Conservation (phyloP, 1,140 invertebrate species). For the Meloidogyne hapla region DNA sequence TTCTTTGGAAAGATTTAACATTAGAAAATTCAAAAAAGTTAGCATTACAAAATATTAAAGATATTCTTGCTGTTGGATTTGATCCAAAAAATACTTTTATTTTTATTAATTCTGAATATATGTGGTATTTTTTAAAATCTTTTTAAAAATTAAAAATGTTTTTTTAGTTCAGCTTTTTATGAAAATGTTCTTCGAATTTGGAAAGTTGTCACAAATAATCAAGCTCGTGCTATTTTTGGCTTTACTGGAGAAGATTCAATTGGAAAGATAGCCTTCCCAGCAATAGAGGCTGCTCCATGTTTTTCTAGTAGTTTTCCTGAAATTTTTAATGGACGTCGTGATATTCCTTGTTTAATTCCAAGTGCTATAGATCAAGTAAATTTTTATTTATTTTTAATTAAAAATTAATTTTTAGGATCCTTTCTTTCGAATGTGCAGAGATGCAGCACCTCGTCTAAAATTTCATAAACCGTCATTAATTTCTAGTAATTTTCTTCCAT, state of each 20-base stretch:
- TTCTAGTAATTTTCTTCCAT: constrained; percentile 91
- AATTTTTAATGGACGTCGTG: constrained; percentile 79
- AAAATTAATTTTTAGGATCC: constrained; percentile 73
- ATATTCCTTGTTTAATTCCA: constrained; percentile 88
- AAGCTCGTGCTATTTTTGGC: constrained; percentile 88
- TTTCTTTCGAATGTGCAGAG: constrained; percentile 96
- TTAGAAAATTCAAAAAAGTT: constrained; percentile 83
- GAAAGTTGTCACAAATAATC: constrained; percentile 91
- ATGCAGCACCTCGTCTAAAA: constrained; percentile 85
- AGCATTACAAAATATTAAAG: constrained; percentile 87
- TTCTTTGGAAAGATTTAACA: constrained; percentile 90
- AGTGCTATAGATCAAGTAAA: constrained; percentile 93
- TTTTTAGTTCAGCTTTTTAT: constrained; percentile 78
- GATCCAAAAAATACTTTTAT: constrained; percentile 93
- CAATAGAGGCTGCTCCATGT: constrained; percentile 90
- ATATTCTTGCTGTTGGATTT: constrained; percentile 98
- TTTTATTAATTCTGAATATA: constrained; percentile 89
- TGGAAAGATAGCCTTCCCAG: constrained; percentile 94
- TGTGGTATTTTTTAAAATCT: constrained; percentile 77
- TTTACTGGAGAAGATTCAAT: constrained; percentile 90
- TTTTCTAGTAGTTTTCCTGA: constrained; percentile 91
- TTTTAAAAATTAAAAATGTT: constrained; percentile 2
- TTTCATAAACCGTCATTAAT: constrained; percentile 87
- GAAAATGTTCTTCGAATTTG: constrained; percentile 86
- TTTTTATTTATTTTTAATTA: background rate